A percentile compares a stretch with the other conserved stretches of the same genome.
Conservation (phyloP, 2,797 vertebrate species). For the Premnoplex brunnescens region DNA sequence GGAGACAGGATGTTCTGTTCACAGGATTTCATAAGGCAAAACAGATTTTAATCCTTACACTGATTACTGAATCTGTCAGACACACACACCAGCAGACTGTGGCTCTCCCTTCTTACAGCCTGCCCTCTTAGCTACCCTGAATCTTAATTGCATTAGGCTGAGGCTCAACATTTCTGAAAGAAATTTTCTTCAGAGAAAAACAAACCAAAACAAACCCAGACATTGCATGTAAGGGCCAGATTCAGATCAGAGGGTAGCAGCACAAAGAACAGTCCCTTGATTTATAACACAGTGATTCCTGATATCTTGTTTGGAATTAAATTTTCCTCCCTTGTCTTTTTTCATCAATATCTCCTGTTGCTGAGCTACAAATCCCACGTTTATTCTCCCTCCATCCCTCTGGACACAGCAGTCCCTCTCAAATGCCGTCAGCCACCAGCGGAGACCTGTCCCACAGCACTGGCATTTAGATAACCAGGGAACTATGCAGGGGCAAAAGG, state of each 20-base stretch:
- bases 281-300: background rate
- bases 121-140: background rate
- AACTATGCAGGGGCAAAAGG: background rate
- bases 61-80: background rate
- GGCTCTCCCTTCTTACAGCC: background rate
- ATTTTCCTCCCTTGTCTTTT: background rate
- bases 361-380: background rate
- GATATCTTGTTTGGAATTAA: background rate
- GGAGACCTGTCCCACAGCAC: accelerated
- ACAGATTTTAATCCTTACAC: background rate
- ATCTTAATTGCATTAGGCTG: background rate
- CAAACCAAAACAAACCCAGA: background rate
- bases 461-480: background rate
- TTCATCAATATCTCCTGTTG: background rate
- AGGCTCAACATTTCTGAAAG: background rate
- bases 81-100: background rate
- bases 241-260: background rate
- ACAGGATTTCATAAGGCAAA: background rate
- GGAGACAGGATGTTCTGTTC: background rate
- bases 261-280: background rate
- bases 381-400: background rate
- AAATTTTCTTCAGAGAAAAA: background rate
- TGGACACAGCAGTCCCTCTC: background rate
- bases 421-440: background rate
- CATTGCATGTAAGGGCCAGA: background rate